Evolutionary conservation across 1,140 invertebrate genomes (phyloP), one percentile per base, ranked within the genome.

Genomic region (Venustaconcha ellipsiformis): DNA sequence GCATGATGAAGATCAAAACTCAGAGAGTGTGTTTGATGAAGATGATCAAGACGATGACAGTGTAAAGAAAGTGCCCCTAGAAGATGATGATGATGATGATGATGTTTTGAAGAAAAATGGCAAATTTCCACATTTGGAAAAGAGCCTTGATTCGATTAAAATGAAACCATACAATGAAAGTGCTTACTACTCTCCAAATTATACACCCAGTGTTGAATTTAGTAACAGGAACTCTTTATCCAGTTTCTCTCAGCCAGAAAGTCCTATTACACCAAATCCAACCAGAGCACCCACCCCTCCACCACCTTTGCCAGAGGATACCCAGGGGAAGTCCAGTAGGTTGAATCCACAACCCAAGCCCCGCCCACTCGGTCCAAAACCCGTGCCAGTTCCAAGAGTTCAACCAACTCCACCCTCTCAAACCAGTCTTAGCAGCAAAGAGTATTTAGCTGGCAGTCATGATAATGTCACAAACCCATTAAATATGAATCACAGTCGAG

Each of bases 221-320:
- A 70, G 67, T 72, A 62, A 71, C 2, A 18, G 14, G 20, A 65
- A 66, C 30, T 82, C 82, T 59, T 72, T 83, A 71, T 81, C 83
- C 15, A 87, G 83, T 75, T 86, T 85, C 65, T 79, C 73, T 63
- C 75, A 80, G 23, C 80, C 78, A 17, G 79, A 81, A 26, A 70
- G 57, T 62, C 76, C 80, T 8, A 48, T 55, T 37, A 8, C 57
- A 4, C 20, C 59, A 13, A 69, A 13, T 23, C n/a, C 26, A 23
- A 26, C 65, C 23, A 72, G 48, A 15, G 62, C 76, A 55, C 79
- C 78, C 20, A 72, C 74, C 63, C 82, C 82, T 4, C 78, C 79
- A 37, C 78, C 77, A 48, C 70, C 81, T 14, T 57, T 79, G 14
- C 70, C 78, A 56, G 20, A 78, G 20, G 74, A 82, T 48, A 77